Percentiles rank a stretch among this genome's conserved stretches.
phyloP scores from a whole-genome alignment of 2,888 invertebrate genomes.

The Lagria hirta region DNA sequence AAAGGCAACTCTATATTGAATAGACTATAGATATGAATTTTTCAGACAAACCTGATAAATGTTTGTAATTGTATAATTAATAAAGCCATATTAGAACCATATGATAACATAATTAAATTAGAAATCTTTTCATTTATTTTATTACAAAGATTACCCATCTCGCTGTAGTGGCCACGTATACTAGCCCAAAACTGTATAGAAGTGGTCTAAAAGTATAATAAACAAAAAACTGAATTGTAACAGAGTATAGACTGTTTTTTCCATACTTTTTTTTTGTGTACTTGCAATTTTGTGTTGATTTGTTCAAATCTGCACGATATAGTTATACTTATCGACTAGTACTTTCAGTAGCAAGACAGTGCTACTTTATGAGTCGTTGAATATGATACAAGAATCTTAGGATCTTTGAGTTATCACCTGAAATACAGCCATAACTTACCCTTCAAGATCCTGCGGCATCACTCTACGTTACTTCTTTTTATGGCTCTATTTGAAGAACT shows the following conservation, averaged over 20 bases:
- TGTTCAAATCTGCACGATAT: constrained; percentile 10
- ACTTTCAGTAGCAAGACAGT: too few relatives aligned
- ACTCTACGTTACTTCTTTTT: too few relatives aligned
- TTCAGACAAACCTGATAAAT: constrained; percentile 2
- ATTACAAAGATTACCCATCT: constrained; percentile 5
- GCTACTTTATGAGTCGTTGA: too few relatives aligned
- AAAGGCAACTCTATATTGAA: too few relatives aligned
- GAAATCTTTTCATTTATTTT: constrained; percentile 10
- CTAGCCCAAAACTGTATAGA: constrained; percentile 11
- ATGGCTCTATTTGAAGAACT: too few relatives aligned
- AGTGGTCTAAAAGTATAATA: constrained; percentile 4
- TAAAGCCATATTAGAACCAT: constrained; percentile 9
- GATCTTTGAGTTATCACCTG: too few relatives aligned
- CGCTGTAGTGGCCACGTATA: constrained; percentile 5
- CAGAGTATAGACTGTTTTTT: neutral
- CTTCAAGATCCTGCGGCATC: too few relatives aligned
- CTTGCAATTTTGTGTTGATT: constrained; percentile 5
- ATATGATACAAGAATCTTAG: too few relatives aligned
- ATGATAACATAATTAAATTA: constrained; percentile 5
- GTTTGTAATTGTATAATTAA: constrained; percentile 2
- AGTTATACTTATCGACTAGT: constrained; percentile 5
- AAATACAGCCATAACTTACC: too few relatives aligned
- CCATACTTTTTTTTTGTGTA: constrained; percentile 8
- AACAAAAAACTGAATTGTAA: constrained; percentile 1
- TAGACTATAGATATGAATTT: neutral